Base-by-base conservation (phyloP, 1,140 invertebrate species). In the Myzus persicae region DNA sequence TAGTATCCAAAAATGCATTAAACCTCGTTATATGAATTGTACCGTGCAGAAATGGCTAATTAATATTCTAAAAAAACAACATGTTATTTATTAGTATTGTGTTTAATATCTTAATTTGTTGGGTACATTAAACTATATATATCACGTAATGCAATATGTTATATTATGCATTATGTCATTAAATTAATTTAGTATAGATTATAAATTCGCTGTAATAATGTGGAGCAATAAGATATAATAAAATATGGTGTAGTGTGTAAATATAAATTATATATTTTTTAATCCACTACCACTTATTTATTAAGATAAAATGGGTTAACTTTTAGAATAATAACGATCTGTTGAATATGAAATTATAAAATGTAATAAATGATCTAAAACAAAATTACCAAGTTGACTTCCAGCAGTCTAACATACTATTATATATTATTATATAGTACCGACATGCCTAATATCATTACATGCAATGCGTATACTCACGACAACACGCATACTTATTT, bases 1-100 rank as follows among this genome's bases (percentile, higher is more conserved):
- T 46, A 88, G n/a, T 36, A 88, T 87, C 24, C 31, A 40, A 14
- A 85, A 44, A 85, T 85, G 44, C 40, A 85, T 85, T 85, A 85
- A 85, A 85, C 42, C 24, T 46, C 42, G 84, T 46, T 44, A 87
- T 87, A 44, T n/a, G 84, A 44, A 46, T 31, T 46, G 31, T 87
- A 46, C 42, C 14, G 42, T n/a, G 42, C 42, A 46, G 42, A 46
- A 87, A 87, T n/a, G 40, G 42, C 42, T n/a, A 87, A 87, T 87
- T 87, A 88, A 22, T n/a, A n/a, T 88, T 88, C 44, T 88, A 46
- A 26, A 85, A 87, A 48, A 48, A 7, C 22, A 5, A 36, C 85
- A 46, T n/a, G 26, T 44, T 85, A 44, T 85, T 31, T 85, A 44
- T 85, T 46, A 46, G 46, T 48, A 46, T 36, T 44, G 44, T 88